Evolutionary conservation across 2,113 vertebrate genomes (phyloP), one percentile per base, ranked within the genome.

Genomic region (Thamnophis sirtalis): DNA sequence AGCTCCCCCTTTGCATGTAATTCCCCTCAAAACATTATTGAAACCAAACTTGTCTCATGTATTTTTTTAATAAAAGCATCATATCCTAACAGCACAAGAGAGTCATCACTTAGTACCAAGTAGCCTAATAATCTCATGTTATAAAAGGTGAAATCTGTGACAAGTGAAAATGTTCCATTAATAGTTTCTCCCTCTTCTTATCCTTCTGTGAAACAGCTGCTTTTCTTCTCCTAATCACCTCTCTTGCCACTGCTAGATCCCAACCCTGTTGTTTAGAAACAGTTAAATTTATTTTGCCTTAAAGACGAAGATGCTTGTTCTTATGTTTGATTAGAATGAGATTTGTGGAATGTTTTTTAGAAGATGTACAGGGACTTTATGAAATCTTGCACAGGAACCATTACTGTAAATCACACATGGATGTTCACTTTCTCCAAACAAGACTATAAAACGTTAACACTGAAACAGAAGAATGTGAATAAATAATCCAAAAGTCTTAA

Each of bases 381-480:
- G 33, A 4, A n/a, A 94, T 92, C 84, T 94, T 87, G 55, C 86
- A 92, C 38, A 68, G 94, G 96, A 96, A 63, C 96, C 95, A 96
- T 50, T 86, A 92, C 84, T 2, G 90, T 93, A 73, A 89, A 89
- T 24, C 93, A 94, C 90, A 94, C 93, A 54, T 26, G 6, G 89
- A 93, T 92, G 91, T 89, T 91, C 0, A n/a, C 89, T 54, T 88
- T 73, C 50, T 38, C 92, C 38, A 53, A 94, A 63, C 51, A 43
- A 21, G 4, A 91, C 19, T 43, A 38, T 28, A 53, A 38, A 87
- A 33, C 21, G 13, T 33, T 87, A 87, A 68, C 91, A 26, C 53
- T 33, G n/a, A 56, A 86, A 6, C 22, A 38, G 22, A 38, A 0
- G 0, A 56, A n/a, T 28, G 22, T 63, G 43, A 53, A 53, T 86